A percentile compares a stretch with the other conserved stretches of the same genome.
Evolutionary conservation across 2,797 vertebrate genomes (phyloP).

Genomic region (Natrix natrix): DNA sequence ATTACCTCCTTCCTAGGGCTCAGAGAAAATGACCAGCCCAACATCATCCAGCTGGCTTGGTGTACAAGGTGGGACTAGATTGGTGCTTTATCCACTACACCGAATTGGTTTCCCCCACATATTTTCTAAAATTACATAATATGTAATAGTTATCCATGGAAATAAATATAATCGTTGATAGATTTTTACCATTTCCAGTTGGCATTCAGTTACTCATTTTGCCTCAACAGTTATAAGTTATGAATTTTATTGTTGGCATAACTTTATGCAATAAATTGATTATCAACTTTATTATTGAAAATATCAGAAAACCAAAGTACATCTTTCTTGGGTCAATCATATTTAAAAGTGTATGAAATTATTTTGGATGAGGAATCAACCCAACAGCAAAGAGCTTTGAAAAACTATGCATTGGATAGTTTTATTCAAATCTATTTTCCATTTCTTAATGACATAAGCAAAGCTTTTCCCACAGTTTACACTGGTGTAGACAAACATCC

Average conservation of each 20-base stretch:
- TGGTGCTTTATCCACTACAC: not conserved
- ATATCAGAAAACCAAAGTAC: not conserved
- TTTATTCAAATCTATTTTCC: not conserved
- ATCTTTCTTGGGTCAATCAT: not conserved
- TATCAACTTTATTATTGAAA: not conserved
- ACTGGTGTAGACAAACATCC: not conserved
- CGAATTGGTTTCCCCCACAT: not conserved
- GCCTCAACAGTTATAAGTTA: not conserved
- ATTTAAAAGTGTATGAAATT: not conserved
- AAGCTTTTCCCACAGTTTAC: not conserved
- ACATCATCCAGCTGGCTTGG: not conserved
- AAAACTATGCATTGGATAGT: not conserved
- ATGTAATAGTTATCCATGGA: not conserved
- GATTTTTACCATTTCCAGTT: not conserved
- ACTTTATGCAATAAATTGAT: not conserved
- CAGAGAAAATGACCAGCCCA: not conserved
- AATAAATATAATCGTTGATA: not conserved
- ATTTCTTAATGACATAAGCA: not conserved
- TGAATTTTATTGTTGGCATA: not conserved
- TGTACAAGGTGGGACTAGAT: not conserved
- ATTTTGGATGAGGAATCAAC: not conserved
- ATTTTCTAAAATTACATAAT: not conserved
- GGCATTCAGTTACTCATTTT: not conserved
- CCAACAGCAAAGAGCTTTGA: not conserved
- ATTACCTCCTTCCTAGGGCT: not conserved